Evolutionary conservation across 2,797 vertebrate species (phyloP).

Genomic region (Scolopax rusticola): DNA sequence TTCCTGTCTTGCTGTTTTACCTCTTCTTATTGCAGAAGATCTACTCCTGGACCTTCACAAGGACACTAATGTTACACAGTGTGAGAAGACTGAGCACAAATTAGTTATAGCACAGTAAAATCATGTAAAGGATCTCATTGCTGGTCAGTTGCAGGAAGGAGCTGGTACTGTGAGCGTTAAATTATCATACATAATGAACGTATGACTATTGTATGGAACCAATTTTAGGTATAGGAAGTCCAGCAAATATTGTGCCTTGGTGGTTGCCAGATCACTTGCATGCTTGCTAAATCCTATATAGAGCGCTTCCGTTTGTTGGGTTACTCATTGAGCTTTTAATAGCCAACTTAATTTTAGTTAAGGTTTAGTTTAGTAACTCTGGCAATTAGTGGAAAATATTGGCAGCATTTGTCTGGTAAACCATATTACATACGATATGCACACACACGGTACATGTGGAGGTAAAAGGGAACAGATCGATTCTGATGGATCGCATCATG

Average conservation of each 20-base stretch:
- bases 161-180: background rate
- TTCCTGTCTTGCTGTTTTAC: background rate
- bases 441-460: background rate
- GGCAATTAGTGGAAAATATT: conserved; percentile 72
- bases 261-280: conserved; percentile 1
- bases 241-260: conserved; percentile 20
- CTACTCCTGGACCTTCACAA: background rate
- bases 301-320: conserved; percentile 33
- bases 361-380: conserved; percentile 74
- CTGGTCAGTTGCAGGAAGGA: background rate
- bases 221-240: conserved; percentile 43
- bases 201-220: conserved; percentile 13
- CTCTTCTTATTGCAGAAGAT: background rate
- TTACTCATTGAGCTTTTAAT: conserved; percentile 75
- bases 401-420: conserved; percentile 52
- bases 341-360: conserved; percentile 74
- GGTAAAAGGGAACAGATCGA: conserved; percentile 85
- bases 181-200: background rate
- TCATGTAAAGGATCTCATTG: background rate
- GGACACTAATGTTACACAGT: background rate
- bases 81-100: background rate
- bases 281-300: conserved; percentile 41
- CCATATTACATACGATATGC: background rate
- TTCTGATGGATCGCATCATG: conserved; percentile 91
- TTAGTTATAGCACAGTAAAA: background rate